A percentile compares a stretch with the other conserved stretches of the same genome.
phyloP scores from a whole-genome alignment of 2,113 vertebrate species.

The Scopus umbretta region DNA sequence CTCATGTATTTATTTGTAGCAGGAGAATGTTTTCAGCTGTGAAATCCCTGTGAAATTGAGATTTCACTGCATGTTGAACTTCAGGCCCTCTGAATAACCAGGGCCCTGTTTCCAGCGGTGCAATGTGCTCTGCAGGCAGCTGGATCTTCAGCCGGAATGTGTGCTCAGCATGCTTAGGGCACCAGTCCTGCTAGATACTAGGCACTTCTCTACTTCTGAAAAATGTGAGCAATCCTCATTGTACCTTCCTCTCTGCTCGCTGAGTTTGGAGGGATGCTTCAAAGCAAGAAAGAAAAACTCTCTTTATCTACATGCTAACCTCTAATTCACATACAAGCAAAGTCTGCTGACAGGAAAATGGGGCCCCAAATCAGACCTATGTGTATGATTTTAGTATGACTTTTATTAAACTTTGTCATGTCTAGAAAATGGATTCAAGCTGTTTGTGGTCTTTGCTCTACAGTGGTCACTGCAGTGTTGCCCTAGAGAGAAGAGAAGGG shows the following conservation, averaged over 20 bases:
- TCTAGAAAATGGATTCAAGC: neutral
- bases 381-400: neutral
- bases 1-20: neutral
- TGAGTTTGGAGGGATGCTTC: neutral
- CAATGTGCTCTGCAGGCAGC: neutral
- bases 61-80: constrained; percentile 22
- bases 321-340: fast-evolving
- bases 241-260: neutral
- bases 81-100: neutral
- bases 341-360: neutral
- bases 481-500: neutral
- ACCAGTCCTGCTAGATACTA: neutral
- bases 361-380: neutral
- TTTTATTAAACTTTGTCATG: neutral
- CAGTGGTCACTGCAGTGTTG: neutral
- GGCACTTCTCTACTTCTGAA: neutral
- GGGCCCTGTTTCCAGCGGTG: neutral
- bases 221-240: neutral
- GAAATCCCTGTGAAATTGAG: constrained; percentile 40
- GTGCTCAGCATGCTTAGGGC: neutral
- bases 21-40: constrained; percentile 3
- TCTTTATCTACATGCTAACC: neutral
- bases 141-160: neutral
- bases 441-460: neutral
- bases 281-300: neutral